phyloP scores from a whole-genome alignment of 2,797 vertebrate species.

The Calcarius lapponicus region DNA sequence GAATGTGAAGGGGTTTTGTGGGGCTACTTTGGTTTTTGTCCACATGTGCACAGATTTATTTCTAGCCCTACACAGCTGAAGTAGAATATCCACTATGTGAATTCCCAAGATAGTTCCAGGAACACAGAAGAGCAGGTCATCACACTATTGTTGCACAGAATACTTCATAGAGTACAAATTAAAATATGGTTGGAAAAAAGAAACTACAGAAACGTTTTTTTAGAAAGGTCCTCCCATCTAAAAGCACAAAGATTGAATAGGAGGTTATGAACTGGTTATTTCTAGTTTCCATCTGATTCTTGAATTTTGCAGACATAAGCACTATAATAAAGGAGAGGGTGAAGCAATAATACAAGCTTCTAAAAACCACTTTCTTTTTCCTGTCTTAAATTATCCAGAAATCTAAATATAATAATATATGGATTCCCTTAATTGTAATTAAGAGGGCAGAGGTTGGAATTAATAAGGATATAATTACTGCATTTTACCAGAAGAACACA shows the following conservation, averaged over 20 bases:
- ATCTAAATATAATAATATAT: constrained; percentile 23
- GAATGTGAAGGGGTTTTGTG: fast-evolving
- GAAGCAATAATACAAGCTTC: neutral
- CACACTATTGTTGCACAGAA: neutral
- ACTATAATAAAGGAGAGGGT: neutral
- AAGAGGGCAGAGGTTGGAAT: constrained; percentile 32
- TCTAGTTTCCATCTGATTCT: neutral
- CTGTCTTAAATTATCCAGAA: constrained; percentile 9
- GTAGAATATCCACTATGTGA: neutral
- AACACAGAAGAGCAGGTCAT: neutral
- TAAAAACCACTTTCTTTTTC: neutral
- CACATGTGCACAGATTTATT: neutral
- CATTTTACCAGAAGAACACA: constrained; percentile 34
- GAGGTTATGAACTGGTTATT: neutral
- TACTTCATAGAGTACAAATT: neutral
- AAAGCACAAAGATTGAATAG: neutral
- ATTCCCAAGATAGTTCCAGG: neutral
- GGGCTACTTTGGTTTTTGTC: no score
- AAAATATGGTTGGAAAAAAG: neutral
- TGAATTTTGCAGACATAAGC: constrained; percentile 18
- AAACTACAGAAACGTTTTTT: neutral
- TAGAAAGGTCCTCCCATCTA: neutral
- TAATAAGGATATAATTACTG: constrained; percentile 47
- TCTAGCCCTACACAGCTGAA: neutral
- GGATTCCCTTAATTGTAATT: constrained; percentile 42